Conservation (phyloP, 2,113 vertebrate species). For the Pelmatolapia mariae region DNA sequence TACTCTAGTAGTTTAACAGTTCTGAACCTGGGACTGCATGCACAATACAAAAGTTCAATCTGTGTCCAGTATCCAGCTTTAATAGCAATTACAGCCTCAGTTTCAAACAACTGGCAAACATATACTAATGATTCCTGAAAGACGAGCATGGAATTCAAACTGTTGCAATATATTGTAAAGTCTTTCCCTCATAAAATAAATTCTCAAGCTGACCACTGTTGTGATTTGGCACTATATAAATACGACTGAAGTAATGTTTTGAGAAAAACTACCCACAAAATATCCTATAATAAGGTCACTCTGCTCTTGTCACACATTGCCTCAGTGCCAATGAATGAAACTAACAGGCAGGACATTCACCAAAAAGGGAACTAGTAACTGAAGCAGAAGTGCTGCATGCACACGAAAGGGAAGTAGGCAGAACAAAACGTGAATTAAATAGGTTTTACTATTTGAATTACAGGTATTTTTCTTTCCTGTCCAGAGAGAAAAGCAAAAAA, state of each 20-base stretch:
- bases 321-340: neutral
- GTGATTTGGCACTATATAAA: neutral
- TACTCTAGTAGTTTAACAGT: neutral
- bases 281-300: neutral
- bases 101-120: neutral
- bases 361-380: neutral
- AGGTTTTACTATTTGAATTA: neutral
- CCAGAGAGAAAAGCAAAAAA: neutral
- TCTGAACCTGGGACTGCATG: neutral
- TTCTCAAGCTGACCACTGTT: neutral
- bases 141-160: neutral
- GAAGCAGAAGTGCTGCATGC: neutral
- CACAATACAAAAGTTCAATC: neutral
- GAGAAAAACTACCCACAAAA: neutral
- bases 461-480: neutral
- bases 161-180: neutral
- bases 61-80: neutral
- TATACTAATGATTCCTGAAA: neutral
- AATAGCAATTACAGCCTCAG: neutral
- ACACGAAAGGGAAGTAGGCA: neutral
- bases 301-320: neutral
- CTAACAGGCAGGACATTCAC: neutral
- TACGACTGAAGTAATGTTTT: neutral
- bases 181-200: neutral
- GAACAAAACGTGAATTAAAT: neutral